Conservation (phyloP, 1,140 invertebrate species). For the Acyrthosiphon pisum region DNA sequence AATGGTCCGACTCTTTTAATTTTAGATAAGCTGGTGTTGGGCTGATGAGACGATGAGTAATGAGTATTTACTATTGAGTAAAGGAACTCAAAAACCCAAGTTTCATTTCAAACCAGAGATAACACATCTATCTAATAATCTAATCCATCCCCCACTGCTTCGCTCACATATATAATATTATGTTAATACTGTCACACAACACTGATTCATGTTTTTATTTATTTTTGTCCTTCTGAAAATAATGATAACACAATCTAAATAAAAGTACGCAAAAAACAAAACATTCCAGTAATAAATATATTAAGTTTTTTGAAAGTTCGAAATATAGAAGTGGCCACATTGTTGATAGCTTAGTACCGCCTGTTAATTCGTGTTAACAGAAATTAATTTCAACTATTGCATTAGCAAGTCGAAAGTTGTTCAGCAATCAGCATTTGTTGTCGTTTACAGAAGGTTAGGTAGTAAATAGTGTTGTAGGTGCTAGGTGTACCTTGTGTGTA, state of each 20-base stretch:
- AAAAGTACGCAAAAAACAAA: not conserved
- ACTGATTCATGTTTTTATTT: not conserved
- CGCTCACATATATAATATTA: too few species aligned
- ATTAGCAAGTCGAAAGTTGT: conserved; percentile 11
- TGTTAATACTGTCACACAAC: not conserved
- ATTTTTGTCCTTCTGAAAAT: not conserved
- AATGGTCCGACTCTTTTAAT: not conserved
- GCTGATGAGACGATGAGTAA: not conserved
- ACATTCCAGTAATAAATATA: not conserved
- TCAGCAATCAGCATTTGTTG: not conserved
- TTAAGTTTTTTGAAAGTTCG: conserved; percentile 25
- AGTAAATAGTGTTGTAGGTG: not conserved
- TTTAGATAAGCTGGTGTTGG: not conserved
- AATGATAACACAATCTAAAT: conserved; percentile 27
- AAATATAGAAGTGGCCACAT: conserved; percentile 39
- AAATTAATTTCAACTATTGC: conserved; percentile 21
- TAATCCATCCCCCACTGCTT: not conserved
- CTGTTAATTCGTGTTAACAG: conserved; percentile 17
- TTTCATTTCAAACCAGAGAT: conserved; percentile 32
- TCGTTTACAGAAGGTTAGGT: not conserved
- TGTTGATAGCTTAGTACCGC: not conserved
- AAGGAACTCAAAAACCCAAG: not conserved
- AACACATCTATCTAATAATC: conserved; percentile 18
- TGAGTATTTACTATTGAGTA: not conserved
- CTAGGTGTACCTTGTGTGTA: too few species aligned